Base-by-base conservation (phyloP, 2,888 invertebrate species). In the Lithophane ornitopus region DNA sequence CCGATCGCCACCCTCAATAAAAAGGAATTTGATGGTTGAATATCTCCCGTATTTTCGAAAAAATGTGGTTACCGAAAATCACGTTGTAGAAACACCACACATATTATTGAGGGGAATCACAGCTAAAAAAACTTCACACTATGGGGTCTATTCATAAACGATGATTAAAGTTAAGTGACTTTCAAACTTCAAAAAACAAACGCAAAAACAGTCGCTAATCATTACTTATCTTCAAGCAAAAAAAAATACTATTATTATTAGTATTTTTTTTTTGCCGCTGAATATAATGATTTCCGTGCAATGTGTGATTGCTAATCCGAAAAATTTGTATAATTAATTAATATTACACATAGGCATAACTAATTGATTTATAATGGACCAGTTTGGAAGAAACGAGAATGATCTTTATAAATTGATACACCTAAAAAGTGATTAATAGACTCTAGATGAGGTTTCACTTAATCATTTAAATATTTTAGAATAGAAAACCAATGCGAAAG, bases 21-120 rank as follows among this genome's bases (percentile, higher is more conserved):
- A 72, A 85, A 66, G 63, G 41, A 77, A 68, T 78, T 78, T 63
- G 22, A 70, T 72, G 61, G 39, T 26, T 58, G 49, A 65, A 67
- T 67, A 68, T 46, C 11, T 54, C 41, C 2, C 52, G 26, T 14
- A 69, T 54, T 56, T 73, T 41, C 28, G 12, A 22, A 34, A 61
- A 63, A 54, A 67, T 54, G 11, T 68, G 58, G 11, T 26, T 41
- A 56, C 34, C 6, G 26, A 61, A 74, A 80, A 80, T 59, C 14
- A 34, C 34, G 58, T 39, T 26, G 49, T 49, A 61, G n/a, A 71
- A 84, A 74, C 72, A 49, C 69, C 39, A 49, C 26, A 46, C 49
- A 56, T 39, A 70, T 14, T 34, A 49, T 49, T 46, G 46, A 58
- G 11, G 59, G 49, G 19, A 14, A 61, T 54, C 34, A 26, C 44